phyloP scores from a whole-genome alignment of 2,113 vertebrate species.

The Vombatus ursinus region DNA sequence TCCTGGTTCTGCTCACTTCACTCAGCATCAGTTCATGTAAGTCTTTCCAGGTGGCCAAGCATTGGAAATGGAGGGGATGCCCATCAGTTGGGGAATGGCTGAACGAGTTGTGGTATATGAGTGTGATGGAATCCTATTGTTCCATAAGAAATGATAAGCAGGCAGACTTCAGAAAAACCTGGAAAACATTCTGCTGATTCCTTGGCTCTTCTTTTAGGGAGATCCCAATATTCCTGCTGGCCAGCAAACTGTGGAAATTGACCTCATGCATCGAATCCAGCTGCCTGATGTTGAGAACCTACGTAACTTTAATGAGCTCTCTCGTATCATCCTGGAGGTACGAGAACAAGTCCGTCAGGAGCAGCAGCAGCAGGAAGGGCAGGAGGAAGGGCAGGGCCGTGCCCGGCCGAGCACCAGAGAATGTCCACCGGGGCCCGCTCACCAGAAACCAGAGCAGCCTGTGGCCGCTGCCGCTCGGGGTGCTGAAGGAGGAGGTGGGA shows the following conservation, averaged over 20 bases:
- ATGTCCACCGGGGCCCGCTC: background rate
- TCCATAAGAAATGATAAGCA: too few relatives aligned
- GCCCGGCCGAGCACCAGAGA: background rate
- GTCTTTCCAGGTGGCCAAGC: too few relatives aligned
- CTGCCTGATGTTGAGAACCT: conserved; percentile 92
- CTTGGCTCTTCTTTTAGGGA: conserved; percentile 83
- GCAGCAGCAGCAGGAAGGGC: conserved; percentile 70
- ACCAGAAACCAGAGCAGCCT: background rate
- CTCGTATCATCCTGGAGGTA: conserved; percentile 89
- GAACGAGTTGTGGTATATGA: too few relatives aligned
- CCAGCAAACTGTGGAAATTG: conserved; percentile 94
- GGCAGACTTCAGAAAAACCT: too few relatives aligned
- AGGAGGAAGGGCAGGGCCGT: background rate
- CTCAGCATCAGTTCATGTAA: too few relatives aligned
- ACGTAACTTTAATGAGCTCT: conserved; percentile 91
- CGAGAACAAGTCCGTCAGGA: conserved; percentile 89
- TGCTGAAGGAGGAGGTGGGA: background rate
- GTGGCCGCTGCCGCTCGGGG: background rate
- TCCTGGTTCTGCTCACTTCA: too few relatives aligned
- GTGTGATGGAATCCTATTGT: too few relatives aligned
- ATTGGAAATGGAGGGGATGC: too few relatives aligned
- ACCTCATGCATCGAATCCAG: conserved; percentile 90
- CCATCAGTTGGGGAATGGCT: too few relatives aligned
- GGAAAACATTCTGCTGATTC: background rate
- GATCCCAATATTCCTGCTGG: conserved; percentile 98